Base-by-base conservation (phyloP, 2,888 invertebrate species). In the Raillietiella orientalis region DNA sequence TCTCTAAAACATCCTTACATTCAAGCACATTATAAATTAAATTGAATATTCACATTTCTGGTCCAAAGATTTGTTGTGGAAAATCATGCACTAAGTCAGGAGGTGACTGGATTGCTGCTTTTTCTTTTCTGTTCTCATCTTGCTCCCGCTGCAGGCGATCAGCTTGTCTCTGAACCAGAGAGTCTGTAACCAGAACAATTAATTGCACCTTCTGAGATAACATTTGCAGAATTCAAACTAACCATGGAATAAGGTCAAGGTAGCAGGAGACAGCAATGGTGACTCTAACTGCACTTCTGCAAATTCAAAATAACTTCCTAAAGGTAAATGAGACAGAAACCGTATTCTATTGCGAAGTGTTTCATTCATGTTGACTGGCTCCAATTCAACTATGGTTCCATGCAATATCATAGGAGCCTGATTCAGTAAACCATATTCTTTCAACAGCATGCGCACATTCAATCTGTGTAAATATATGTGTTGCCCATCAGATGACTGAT, bases 381-480 rank as follows among this genome's bases (percentile, higher is more conserved):
- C 82, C 28, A 72, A 67, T 39, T 82, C 77, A n/a, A 87, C 44
- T 23, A 90, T 65, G 27, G 57, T 61, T 1, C 72, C 82, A 3
- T 52, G 55, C 27, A 90, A 56, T 3, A 53, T 39, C 12, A 37
- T 54, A 21, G 90, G 87, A 27, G 71, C 67, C 28, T 60, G 53
- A 29, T 70, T 66, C 30, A 87, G 38, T 49, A 59, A 58, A 5
- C 77, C 79, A 52, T 77, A 84, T 29, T 72, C 66, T 29, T 64
- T 60, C 39, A 72, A 69, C 37, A 93, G 46, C 60, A 87, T 71
- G 31, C 70, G 66, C 5, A 74, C 67, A 45, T 90, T 90, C 37
- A 90, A 47, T 9, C 74, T 66, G 46, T 84, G 72, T 31, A 90
- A 51, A 46, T 74, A 93, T 28, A 87, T 61, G 43, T 79, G 72